Base-by-base conservation (phyloP, 2,888 invertebrate species). In the Camptogramma bilineatum region DNA sequence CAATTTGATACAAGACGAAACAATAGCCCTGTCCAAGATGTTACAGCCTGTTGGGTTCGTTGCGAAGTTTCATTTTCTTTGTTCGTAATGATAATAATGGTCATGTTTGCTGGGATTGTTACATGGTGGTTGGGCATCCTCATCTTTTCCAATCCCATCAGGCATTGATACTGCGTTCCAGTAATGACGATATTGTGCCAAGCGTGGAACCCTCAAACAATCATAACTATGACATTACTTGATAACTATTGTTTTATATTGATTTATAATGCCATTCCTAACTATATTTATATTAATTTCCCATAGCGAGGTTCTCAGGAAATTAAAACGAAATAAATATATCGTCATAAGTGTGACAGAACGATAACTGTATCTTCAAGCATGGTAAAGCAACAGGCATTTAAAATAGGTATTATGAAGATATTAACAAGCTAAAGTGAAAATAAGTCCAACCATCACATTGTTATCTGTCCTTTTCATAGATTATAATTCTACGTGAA, bases 61-160 rank as follows among this genome's bases (percentile, higher is more conserved):
- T 92, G 91, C 90, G 87, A 76, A 85, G 87, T 90, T 90, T 90
- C 91, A 88, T 90, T 80, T 78, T 78, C 84, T 86, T 87, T 86
- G 87, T 85, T 82, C 83, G 73, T 85, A 84, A 84, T 84, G 80
- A 83, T 84, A 85, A 88, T 85, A 81, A 86, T 83, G 83, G 82
- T 78, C 83, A 83, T 88, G 83, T 86, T 83, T 84, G 79, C 68
- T 75, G 77, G 68, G 75, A 81, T 89, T 85, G 83, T 86, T 87
- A 82, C 79, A 90, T 84, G 88, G 83, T 84, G 73, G 73, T 64
- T 88, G 85, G 79, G 67, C 84, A 81, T 73, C 73, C 75, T 76
- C 67, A 70, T 68, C 69, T 78, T 77, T 76, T 77, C 68, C 73
- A 80, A 84, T 84, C 82, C 73, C 73, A 56, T 67, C 46, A 67